A percentile compares a stretch with the other conserved stretches of the same genome.
phyloP scores from a whole-genome alignment of 2,797 vertebrate genomes.

The Cygnus olor region DNA sequence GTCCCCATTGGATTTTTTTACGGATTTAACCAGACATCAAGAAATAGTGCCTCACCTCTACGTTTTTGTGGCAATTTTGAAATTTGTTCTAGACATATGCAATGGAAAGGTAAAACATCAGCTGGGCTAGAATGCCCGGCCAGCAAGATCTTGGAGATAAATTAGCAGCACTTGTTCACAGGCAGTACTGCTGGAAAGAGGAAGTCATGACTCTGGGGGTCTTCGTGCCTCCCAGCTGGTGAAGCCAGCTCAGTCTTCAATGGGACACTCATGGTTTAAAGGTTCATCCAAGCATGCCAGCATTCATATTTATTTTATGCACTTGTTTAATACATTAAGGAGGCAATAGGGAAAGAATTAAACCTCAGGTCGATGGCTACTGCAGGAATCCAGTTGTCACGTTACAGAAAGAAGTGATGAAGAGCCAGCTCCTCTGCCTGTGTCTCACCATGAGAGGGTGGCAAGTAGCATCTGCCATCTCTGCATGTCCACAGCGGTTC shows the following conservation, averaged over 20 bases:
- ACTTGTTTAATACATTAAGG: background rate
- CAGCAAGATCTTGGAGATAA: background rate
- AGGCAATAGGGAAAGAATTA: background rate
- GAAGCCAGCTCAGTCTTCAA: background rate
- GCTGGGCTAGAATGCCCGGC: background rate
- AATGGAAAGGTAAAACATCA: background rate
- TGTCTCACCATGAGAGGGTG: background rate
- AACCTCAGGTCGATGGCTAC: background rate
- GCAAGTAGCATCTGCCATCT: background rate
- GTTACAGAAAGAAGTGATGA: background rate
- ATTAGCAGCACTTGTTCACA: background rate
- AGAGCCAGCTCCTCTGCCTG: background rate
- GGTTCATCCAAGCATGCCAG: background rate
- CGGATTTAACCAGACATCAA: background rate
- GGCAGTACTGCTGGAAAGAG: background rate
- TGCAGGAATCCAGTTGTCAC: background rate
- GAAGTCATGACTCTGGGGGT: background rate
- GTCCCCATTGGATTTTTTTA: background rate
- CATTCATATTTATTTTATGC: fast-evolving
- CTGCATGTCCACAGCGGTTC: background rate
- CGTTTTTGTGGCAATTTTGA: background rate
- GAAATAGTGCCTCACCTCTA: background rate
- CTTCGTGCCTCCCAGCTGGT: background rate
- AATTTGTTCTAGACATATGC: background rate
- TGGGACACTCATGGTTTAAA: background rate